Base-by-base conservation (phyloP, 2,888 invertebrate species). In the Limnephilus marmoratus region DNA sequence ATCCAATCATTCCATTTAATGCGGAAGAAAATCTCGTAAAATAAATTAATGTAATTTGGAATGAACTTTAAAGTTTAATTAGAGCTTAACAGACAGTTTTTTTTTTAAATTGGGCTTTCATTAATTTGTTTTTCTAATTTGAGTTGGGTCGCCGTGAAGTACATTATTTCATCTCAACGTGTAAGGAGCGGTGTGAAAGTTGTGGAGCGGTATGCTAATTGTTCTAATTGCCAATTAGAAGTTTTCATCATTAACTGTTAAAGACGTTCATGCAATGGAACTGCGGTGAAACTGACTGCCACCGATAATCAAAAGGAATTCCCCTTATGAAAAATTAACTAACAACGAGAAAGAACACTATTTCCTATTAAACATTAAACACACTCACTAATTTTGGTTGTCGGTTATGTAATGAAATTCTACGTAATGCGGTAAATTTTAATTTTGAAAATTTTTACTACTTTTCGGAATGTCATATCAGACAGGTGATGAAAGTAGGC, bases 201-300 rank as follows among this genome's bases (percentile, higher is more conserved):
- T 9, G 68, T n/a, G 7, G 9, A 24, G 9, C 85, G 81, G 87
- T 90, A 90, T 92, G 91, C 92, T 90, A 90, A 92, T 91, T 92
- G 90, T 81, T 91, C 87, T 92, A 92, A 92, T 92, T 92, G 92
- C 88, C 92, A 92, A 92, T 92, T 92, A 92, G 86, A 92, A 92
- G 91, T 92, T 92, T 91, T 86, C 90, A 91, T 91, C 90, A 91
- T 92, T 85, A 92, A 68, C 89, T 68, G 24, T 90, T 68, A 90
- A 91, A 91, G 92, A 92, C 89, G 91, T 92, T 91, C 90, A 37
- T 91, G 68, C 68, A 68, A 68, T 68, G 9, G n/a, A 18, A n/a
- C 24, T 68, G 24, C n/a, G 68, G 68, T 68, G 24, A n/a, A 24
- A 68, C 68, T n/a, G 68, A n/a, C 68, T 68, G 24, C 24, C 2